Conservation (phyloP, 1,140 invertebrate genomes). For the Cherax quadricarinatus region DNA sequence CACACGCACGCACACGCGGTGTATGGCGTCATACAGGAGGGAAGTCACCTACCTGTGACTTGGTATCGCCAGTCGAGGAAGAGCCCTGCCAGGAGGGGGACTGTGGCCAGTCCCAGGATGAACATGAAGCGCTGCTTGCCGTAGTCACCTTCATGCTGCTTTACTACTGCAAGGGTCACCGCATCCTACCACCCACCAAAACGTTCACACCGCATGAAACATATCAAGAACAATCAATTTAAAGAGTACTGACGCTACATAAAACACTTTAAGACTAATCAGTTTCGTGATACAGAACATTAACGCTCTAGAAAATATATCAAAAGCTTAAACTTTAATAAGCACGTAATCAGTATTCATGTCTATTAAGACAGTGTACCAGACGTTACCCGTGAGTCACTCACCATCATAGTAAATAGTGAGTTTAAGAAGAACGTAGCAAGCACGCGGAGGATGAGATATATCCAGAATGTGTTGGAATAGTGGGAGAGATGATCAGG, state of each 20-base stretch:
- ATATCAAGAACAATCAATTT: too few species aligned
- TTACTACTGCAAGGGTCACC: constrained; percentile 87
- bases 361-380: too few species aligned
- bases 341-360: too few species aligned
- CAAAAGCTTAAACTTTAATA: too few species aligned
- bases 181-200: constrained; percentile 79
- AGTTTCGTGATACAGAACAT: too few species aligned
- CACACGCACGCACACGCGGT: too few species aligned
- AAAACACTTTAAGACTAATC: too few species aligned
- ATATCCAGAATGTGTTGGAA: constrained; percentile 80
- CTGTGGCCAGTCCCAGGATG: constrained; percentile 87
- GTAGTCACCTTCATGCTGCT: constrained; percentile 78
- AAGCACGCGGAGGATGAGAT: constrained; percentile 85
- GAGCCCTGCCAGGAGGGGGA: constrained; percentile 87
- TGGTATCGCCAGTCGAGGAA: constrained; percentile 81
- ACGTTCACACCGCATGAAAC: too few species aligned
- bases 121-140: constrained; percentile 87
- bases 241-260: too few species aligned
- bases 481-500: background rate
- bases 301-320: too few species aligned
- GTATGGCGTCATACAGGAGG: too few species aligned
- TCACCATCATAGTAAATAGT: constrained; percentile 83
- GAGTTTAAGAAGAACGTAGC: constrained; percentile 84
- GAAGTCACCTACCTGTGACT: background rate
- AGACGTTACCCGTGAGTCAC: background rate